Percentiles rank a stretch among this genome's conserved stretches.
Evolutionary conservation across 2,113 vertebrate genomes (phyloP).

Genomic region (Tamias sibiricus): DNA sequence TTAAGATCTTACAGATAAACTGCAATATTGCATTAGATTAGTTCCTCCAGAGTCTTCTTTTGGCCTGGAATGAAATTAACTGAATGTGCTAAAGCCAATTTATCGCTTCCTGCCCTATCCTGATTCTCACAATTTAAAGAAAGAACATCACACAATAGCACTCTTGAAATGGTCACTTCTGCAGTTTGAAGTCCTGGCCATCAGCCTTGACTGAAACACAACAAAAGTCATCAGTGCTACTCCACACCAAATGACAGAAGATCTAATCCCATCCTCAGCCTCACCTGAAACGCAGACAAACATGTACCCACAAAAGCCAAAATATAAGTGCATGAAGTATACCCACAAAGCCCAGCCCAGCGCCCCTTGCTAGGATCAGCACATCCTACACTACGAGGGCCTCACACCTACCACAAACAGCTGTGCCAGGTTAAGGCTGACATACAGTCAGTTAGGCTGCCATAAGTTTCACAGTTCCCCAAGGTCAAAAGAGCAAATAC

Average conservation of each 20-base stretch:
- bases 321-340: not conserved
- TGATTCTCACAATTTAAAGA: slow-evolving; percentile 49
- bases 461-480: not conserved
- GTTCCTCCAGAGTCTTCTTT: slow-evolving; percentile 2
- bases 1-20: slow-evolving; percentile 47
- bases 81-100: not conserved
- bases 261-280: not conserved
- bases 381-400: not conserved
- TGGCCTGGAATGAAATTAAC: slow-evolving; percentile 21
- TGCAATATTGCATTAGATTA: not conserved
- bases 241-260: not conserved
- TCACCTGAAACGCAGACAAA: not conserved
- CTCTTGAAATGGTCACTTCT: not conserved
- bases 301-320: not conserved
- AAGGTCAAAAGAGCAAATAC: slow-evolving; percentile 7
- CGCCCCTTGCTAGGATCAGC: not conserved
- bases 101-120: slow-evolving; percentile 48
- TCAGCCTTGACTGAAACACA: not conserved
- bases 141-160: not conserved
- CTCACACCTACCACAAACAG: not conserved
- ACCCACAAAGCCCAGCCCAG: not conserved
- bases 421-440: not conserved
- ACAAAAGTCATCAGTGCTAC: not conserved
- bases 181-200: not conserved
- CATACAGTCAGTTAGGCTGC: not conserved